These are phyloP conservation scores for Synergus laeviventris DNA, from an alignment of 2,888 invertebrate genomes.

Conservation along the genomic window DNA sequence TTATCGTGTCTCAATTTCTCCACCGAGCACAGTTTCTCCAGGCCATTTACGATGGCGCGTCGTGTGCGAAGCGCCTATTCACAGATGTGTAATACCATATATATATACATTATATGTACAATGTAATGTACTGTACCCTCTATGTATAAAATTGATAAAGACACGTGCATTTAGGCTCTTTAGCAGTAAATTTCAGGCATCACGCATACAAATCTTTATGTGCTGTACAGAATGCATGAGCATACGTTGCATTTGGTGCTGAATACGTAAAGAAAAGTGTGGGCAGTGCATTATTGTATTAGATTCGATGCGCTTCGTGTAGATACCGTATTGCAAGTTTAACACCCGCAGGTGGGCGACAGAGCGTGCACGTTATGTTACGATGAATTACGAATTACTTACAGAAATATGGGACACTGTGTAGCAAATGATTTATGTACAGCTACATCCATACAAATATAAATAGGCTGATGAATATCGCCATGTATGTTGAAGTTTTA, in stretches of 20 bases:
- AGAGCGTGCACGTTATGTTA: neutral
- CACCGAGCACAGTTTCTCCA: slow-evolving; percentile 62
- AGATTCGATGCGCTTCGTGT: neutral
- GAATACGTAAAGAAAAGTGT: slow-evolving; percentile 12
- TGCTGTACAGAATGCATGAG: slow-evolving; percentile 21
- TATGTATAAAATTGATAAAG: neutral
- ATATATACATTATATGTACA: neutral
- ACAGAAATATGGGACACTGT: neutral
- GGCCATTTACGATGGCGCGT: slow-evolving; percentile 59
- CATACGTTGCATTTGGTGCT: neutral
- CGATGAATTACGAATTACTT: slow-evolving; percentile 9
- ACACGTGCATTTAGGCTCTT: neutral
- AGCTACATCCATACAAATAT: neutral
- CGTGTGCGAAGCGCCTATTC: slow-evolving; percentile 31
- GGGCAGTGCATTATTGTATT: slow-evolving; percentile 11
- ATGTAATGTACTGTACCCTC: neutral
- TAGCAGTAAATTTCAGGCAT: slow-evolving; percentile 3
- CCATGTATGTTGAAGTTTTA: neutral
- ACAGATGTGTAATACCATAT: neutral
- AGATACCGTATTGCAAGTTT: neutral
- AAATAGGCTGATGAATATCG: neutral
- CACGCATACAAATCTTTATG: slow-evolving; percentile 22
- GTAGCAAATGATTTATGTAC: neutral
- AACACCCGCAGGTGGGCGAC: neutral
- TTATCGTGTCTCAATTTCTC: slow-evolving; percentile 66